Evolutionary conservation across 2,888 invertebrate genomes (phyloP), one percentile per base, ranked within the genome.

Genomic region (Phortica okadai): DNA sequence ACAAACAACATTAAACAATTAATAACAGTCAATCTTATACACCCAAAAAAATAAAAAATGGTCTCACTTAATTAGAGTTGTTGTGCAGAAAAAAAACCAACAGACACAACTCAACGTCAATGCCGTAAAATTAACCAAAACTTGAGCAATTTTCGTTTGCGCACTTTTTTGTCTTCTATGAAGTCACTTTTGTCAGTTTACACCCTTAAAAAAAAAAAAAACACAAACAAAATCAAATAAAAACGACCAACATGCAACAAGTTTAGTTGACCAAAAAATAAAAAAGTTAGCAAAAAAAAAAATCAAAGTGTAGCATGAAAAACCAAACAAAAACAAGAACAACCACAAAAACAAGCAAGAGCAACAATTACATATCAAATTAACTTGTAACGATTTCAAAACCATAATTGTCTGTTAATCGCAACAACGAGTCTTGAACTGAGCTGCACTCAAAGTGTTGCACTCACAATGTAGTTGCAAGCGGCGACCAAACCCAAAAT

Each of bases 331-430:
- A 76, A 85, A 79, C 80, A 78, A 82, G 77, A 79, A 77, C 82
- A 76, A 75, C 78, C 79, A 21, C 54, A 67, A 42, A 58, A 79
- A 74, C 75, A 80, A 33, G 42, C 70, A 33, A 66, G 78, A 73
- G 72, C 73, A 75, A 73, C 84, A 86, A 87, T 86, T 84, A 84
- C 80, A 79, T 73, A 77, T 79, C 59, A 80, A 86, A 87, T 85
- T 85, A 87, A 86, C 84, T 85, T 87, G 87, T 85, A 81, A 85
- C 44, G 80, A 84, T 86, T 83, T 82, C 84, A 79, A 84, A 85
- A 86, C 83, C 86, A 87, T 86, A 84, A 85, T 85, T 87, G 87
- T 86, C 87, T 81, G 84, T 86, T 83, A 87, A 86, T 87, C 82
- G 79, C 76, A 76, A 74, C 72, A 77, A 21, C 10, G 70, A 70